These are phyloP conservation scores for Galemys pyrenaicus DNA, from an alignment of 2,113 vertebrate genomes.

Conservation along the genomic window DNA sequence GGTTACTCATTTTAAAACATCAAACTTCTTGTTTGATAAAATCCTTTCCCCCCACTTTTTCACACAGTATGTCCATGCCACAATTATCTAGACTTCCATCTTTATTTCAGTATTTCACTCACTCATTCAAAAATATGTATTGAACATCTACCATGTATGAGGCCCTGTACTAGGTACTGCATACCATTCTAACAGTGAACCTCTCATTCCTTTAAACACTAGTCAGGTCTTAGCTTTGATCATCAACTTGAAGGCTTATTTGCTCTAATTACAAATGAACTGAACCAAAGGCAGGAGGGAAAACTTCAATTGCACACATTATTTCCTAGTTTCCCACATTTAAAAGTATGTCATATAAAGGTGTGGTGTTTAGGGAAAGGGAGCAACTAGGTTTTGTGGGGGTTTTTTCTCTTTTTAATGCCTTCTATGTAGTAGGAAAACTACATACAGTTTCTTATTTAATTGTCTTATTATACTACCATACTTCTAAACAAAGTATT, in stretches of 20 bases:
- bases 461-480: slow-evolving; percentile 34
- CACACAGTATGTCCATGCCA: background rate
- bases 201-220: background rate
- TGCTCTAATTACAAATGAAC: slow-evolving; percentile 21
- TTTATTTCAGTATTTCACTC: slow-evolving; percentile 31
- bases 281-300: slow-evolving; percentile 44
- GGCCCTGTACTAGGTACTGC: background rate
- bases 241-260: slow-evolving; percentile 35
- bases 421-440: background rate
- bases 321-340: slow-evolving; percentile 15
- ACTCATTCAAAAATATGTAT: background rate
- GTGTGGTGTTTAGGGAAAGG: background rate
- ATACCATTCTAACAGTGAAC: background rate
- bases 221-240: slow-evolving; percentile 48
- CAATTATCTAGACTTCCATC: slow-evolving; percentile 24
- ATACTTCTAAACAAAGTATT: slow-evolving; percentile 1
- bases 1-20: background rate
- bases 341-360: background rate
- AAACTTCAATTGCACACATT: background rate
- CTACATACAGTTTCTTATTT: background rate
- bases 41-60: background rate
- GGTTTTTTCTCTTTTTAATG: background rate
- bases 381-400: background rate
- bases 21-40: slow-evolving; percentile 48
- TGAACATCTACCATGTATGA: background rate